Conservation (phyloP, 2,113 vertebrate species). For the Brachirus orientalis region DNA sequence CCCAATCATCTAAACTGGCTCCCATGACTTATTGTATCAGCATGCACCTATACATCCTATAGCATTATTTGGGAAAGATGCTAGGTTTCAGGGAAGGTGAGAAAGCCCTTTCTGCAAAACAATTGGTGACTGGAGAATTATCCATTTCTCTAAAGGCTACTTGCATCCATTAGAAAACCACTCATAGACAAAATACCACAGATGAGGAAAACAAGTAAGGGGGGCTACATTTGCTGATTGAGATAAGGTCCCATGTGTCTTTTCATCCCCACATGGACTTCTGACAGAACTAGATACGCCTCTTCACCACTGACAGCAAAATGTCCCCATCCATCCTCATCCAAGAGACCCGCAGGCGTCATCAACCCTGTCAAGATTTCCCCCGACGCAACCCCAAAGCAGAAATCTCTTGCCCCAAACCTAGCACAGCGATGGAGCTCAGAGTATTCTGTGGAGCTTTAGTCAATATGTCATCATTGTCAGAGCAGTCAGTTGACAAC, state of each 20-base stretch:
- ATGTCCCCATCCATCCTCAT: conserved; percentile 81
- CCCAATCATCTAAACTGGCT: conserved; percentile 67
- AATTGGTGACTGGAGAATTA: conserved; percentile 25
- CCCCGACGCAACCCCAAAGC: conserved; percentile 66
- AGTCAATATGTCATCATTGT: conserved; percentile 80
- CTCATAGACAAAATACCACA: conserved; percentile 26
- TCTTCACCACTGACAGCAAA: conserved; percentile 73
- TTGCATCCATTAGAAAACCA: conserved; percentile 17
- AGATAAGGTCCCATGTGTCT: conserved; percentile 55
- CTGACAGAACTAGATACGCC: conserved; percentile 73
- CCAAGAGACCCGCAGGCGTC: conserved; percentile 65
- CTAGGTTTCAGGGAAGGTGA: too few relatives aligned
- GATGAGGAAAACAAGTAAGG: conserved; percentile 44
- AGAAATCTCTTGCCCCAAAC: conserved; percentile 56
- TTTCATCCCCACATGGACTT: conserved; percentile 50
- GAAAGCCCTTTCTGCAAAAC: conserved; percentile 14
- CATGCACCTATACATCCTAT: conserved; percentile 34
- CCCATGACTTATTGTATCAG: conserved; percentile 40
- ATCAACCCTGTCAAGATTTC: conserved; percentile 69
- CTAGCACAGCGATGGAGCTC: conserved; percentile 56
- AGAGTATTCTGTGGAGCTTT: conserved; percentile 62
- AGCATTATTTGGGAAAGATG: too few relatives aligned
- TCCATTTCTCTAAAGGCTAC: conserved; percentile 19
- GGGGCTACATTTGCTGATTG: conserved; percentile 50
- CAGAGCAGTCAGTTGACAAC: conserved; percentile 70